These are phyloP conservation scores for Mormyrus proboscirostris DNA, from an alignment of 2,797 vertebrate genomes.

Conservation along the genomic window DNA sequence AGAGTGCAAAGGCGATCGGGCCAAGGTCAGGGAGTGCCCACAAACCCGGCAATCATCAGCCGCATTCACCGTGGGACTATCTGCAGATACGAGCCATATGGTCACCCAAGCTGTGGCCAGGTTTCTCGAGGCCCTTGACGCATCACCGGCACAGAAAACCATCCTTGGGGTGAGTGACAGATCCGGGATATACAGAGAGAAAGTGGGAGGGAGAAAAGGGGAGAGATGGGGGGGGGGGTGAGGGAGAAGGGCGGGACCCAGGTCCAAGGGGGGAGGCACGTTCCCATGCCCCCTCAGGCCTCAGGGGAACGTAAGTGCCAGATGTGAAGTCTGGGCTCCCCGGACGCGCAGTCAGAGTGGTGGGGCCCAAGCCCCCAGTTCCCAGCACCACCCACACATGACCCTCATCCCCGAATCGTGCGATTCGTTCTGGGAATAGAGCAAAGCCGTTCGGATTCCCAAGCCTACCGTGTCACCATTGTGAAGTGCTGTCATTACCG, in stretches of 20 bases:
- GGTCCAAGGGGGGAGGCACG: neutral
- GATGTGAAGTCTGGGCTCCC: constrained; percentile 57
- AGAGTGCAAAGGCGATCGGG: neutral
- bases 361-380: neutral
- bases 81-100: neutral
- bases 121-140: neutral
- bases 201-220: neutral
- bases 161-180: neutral
- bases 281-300: constrained; percentile 51
- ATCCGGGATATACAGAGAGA: neutral
- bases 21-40: neutral
- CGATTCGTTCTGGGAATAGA: neutral
- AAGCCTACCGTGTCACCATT: too few species aligned
- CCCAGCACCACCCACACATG: neutral
- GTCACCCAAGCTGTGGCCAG: neutral
- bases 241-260: neutral
- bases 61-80: neutral
- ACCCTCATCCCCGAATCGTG: neutral
- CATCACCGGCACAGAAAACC: neutral
- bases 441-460: neutral
- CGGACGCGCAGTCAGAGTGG: constrained; percentile 10
- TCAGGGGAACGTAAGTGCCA: constrained; percentile 58
- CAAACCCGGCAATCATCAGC: neutral
- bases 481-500: neutral
- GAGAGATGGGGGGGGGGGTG: neutral